Evolutionary conservation across 2,797 vertebrate genomes (phyloP).

Genomic region (Eidolon dupreanum): DNA sequence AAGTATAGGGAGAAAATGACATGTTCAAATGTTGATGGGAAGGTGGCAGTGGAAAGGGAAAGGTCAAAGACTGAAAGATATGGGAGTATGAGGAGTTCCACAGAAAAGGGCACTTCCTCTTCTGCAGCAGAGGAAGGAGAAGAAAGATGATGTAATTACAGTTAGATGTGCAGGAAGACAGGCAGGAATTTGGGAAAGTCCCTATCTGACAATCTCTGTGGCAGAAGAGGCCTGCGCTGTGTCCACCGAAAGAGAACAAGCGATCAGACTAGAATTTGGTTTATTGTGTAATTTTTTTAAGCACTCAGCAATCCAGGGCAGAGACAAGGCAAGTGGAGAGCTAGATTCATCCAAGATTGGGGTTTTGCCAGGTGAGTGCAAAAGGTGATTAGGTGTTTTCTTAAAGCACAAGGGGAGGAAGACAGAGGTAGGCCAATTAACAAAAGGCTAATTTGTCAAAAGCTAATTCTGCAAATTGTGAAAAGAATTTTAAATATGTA

Average conservation of each 20-base stretch:
- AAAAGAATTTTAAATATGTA: constrained; percentile 47
- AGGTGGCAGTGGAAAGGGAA: neutral
- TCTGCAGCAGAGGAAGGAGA: neutral
- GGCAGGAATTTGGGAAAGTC: neutral
- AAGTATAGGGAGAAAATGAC: neutral
- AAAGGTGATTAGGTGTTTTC: neutral
- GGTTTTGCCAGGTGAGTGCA: neutral
- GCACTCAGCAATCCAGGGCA: neutral
- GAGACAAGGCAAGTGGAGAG: neutral
- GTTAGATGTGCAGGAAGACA: too few relatives aligned
- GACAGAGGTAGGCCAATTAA: neutral
- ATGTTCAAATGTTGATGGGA: neutral
- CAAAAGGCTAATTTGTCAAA: constrained; percentile 4
- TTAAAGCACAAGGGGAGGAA: neutral
- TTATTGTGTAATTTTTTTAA: neutral
- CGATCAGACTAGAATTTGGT: fast-evolving
- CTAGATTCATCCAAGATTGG: neutral
- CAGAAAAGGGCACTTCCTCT: neutral
- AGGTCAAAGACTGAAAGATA: neutral
- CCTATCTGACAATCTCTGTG: neutral
- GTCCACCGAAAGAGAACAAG: neutral
- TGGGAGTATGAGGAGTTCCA: neutral
- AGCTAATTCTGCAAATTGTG: neutral
- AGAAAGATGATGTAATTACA: neutral
- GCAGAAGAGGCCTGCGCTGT: neutral